These are phyloP conservation scores for Sciaenops ocellatus DNA, from an alignment of 2,797 vertebrate genomes.

Conservation along the genomic window DNA sequence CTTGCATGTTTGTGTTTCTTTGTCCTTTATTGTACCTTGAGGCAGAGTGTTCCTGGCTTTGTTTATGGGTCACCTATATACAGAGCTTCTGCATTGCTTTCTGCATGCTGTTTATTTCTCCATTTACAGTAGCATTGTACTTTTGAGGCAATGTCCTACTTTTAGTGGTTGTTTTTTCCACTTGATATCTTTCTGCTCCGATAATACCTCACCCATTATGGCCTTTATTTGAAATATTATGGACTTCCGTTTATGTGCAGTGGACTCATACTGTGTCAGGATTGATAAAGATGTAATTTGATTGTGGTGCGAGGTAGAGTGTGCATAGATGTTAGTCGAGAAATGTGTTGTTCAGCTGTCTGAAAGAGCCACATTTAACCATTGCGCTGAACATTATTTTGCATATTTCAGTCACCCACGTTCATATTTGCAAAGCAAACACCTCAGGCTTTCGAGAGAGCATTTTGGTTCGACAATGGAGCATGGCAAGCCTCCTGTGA, in stretches of 20 bases:
- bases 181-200: slow-evolving; percentile 12
- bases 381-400: slow-evolving; percentile 60
- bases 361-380: slow-evolving; percentile 55
- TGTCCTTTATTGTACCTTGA: slow-evolving; percentile 78
- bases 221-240: slow-evolving; percentile 49
- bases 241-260: slow-evolving; percentile 18
- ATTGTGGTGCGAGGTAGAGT: slow-evolving; percentile 30
- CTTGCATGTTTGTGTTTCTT: slow-evolving; percentile 52
- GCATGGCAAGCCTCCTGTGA: slow-evolving; percentile 73
- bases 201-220: slow-evolving; percentile 34
- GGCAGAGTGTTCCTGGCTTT: slow-evolving; percentile 71
- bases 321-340: slow-evolving; percentile 31
- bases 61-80: slow-evolving; percentile 85
- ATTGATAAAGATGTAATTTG: slow-evolving; percentile 53
- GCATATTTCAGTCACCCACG: slow-evolving; percentile 63
- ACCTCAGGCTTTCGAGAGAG: slow-evolving; percentile 67
- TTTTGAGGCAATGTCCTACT: slow-evolving; percentile 68
- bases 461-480: slow-evolving; percentile 73
- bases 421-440: slow-evolving; percentile 71
- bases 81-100: slow-evolving; percentile 53
- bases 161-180: slow-evolving; percentile 39
- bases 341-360: slow-evolving; percentile 49
- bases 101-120: slow-evolving; percentile 68
- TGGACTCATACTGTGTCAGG: slow-evolving; percentile 16
- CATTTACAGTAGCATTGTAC: slow-evolving; percentile 70